Evolutionary conservation across 2,113 vertebrate species (phyloP), one percentile per base, ranked within the genome.

Genomic region (Halcyon malimbica): DNA sequence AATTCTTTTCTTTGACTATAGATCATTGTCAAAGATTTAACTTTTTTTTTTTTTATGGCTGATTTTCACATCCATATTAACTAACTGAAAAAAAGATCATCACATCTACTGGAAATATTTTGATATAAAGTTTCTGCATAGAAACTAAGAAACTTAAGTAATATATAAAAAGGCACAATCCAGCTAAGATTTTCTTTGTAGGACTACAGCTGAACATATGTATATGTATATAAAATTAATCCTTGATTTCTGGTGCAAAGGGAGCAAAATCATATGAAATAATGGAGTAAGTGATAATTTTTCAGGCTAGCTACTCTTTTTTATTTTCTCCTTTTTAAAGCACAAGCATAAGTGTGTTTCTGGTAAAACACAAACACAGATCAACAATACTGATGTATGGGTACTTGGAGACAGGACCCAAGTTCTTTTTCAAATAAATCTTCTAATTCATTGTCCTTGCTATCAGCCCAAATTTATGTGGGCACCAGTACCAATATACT

Each of bases 41-140:
- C 3, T 7, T 21, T 7, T 0, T 2, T 0, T 2, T 20, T n/a
- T 46, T 35, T 63, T 7, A 80, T 16, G 16, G 25, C 25, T 65
- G 29, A 18, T 92, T 70, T 81, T 90, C 41, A 33, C 17, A 13
- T 67, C 28, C 31, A 11, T 48, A 16, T 50, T 18, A 89, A 39
- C n/a, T 71, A 68, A 82, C 6, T 6, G 13, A 17, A 60, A 74
- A 74, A 37, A 44, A 31, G 7, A 39, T 26, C 5, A 24, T 59
- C 19, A 17, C 8, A 31, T 39, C 39, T 46, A 33, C 20, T 62
- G 64, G 68, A 93, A 95, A 93, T 42, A 60, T 37, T 64, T 73
- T 87, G 31, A 53, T 50, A 78, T 25, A 16, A 89, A 6, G 11
- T 29, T n/a, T 78, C 74, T 74, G 8, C 31, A 57, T 6, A 56